These are phyloP conservation scores for Meteorus cinctellus DNA, from an alignment of 2,888 invertebrate species.

Conservation along the genomic window DNA sequence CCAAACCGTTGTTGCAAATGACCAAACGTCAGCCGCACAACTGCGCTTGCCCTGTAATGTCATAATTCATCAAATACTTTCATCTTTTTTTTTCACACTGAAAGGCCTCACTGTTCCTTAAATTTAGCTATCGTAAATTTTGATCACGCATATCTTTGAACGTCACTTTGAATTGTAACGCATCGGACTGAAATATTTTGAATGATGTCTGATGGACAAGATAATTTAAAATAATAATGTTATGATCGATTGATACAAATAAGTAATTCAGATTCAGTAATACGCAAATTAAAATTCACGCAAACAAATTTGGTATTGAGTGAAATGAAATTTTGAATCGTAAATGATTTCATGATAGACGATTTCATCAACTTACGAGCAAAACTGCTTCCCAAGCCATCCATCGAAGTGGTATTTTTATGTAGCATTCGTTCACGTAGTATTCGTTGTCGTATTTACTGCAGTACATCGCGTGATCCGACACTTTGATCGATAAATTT, in stretches of 20 bases:
- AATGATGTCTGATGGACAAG: too few species aligned
- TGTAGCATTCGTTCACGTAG: constrained; percentile 87
- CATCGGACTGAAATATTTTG: too few species aligned
- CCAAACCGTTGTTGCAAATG: constrained; percentile 93
- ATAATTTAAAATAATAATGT: too few species aligned
- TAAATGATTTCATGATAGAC: neutral
- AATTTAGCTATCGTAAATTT: too few species aligned
- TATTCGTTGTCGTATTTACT: constrained; percentile 87
- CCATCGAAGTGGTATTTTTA: constrained; percentile 90
- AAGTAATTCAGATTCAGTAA: too few species aligned
- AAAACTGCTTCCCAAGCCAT: constrained; percentile 94
- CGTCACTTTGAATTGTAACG: too few species aligned
- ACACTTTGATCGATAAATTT: constrained; percentile 85
- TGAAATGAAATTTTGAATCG: neutral
- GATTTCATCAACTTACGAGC: constrained; percentile 76
- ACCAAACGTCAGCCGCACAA: constrained; percentile 92
- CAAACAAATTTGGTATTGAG: neutral
- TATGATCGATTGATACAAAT: too few species aligned
- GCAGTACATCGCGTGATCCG: constrained; percentile 91
- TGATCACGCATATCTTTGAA: too few species aligned
- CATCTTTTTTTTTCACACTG: too few species aligned
- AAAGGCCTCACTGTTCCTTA: too few species aligned
- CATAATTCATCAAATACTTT: neutral
- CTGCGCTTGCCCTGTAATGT: constrained; percentile 86
- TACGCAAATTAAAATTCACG: too few species aligned